Conservation (phyloP, 2,888 invertebrate genomes). For the Dascillus cervinus region DNA sequence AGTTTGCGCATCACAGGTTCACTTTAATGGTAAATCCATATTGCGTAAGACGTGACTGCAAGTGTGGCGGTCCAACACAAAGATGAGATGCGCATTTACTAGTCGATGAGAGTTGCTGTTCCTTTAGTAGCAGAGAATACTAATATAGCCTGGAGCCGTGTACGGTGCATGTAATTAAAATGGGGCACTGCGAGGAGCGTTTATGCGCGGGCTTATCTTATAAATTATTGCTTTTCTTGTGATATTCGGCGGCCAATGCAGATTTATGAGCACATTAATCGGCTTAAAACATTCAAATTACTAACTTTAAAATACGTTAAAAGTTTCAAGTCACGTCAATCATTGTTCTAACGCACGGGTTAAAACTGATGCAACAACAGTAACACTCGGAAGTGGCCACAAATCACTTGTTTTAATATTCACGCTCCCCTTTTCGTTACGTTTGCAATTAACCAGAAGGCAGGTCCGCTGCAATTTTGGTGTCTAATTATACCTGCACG, state of each 20-base stretch:
- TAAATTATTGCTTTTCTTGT: constrained; percentile 13
- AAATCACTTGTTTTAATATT: constrained; percentile 33
- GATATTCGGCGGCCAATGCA: too few species aligned
- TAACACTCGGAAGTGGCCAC: constrained; percentile 25
- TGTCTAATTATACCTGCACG: not conserved
- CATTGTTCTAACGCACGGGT: not conserved
- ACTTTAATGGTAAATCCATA: constrained; percentile 39
- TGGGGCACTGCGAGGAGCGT: constrained; percentile 11
- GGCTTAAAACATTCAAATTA: constrained; percentile 1
- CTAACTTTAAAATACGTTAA: constrained; percentile 1
- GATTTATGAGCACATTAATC: too few species aligned
- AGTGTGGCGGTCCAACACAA: too few species aligned
- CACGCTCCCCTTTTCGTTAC: constrained; percentile 19
- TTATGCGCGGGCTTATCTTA: constrained; percentile 15
- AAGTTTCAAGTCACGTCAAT: too few species aligned
- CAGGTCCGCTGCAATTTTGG: too few species aligned
- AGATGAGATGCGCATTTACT: constrained; percentile 4
- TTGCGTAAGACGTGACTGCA: constrained; percentile 14
- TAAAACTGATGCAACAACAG: not conserved
- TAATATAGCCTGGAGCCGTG: constrained; percentile 14
- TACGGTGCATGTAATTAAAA: constrained; percentile 18
- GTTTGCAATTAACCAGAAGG: constrained; percentile 20
- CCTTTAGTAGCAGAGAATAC: constrained; percentile 5
- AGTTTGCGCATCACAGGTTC: constrained; percentile 26
- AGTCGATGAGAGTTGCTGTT: constrained; percentile 1